These are phyloP conservation scores for Elmis aenea DNA, from an alignment of 2,888 invertebrate genomes.

Conservation along the genomic window DNA sequence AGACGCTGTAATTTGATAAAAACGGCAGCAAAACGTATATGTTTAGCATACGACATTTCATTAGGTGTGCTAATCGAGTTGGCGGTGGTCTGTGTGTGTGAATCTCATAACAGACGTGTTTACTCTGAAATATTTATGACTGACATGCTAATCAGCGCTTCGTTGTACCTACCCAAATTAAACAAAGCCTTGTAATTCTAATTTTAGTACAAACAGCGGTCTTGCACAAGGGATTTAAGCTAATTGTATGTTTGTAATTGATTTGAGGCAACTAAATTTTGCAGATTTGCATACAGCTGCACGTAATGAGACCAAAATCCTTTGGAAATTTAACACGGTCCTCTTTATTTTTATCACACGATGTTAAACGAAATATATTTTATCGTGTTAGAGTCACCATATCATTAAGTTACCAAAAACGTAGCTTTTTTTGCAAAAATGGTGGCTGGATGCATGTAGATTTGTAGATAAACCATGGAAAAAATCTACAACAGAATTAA, in stretches of 20 bases:
- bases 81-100: constrained; percentile 11
- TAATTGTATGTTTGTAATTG: constrained; percentile 10
- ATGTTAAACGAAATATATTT: too few relatives aligned
- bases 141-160: constrained; percentile 32
- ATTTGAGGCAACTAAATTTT: too few relatives aligned
- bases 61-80: constrained; percentile 25
- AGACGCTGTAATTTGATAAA: constrained; percentile 22
- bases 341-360: too few relatives aligned
- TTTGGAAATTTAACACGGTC: too few relatives aligned
- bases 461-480: too few relatives aligned
- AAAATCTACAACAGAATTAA: too few relatives aligned
- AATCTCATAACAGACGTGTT: constrained; percentile 17
- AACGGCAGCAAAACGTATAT: constrained; percentile 24
- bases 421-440: too few relatives aligned
- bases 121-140: constrained; percentile 30
- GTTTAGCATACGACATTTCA: constrained; percentile 28
- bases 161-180: constrained; percentile 32
- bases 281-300: too few relatives aligned
- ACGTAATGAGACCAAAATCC: too few relatives aligned
- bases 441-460: too few relatives aligned
- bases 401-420: too few relatives aligned
- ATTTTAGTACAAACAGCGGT: constrained; percentile 25
- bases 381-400: too few relatives aligned
- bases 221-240: constrained; percentile 10
- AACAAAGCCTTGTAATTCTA: constrained; percentile 28